These are phyloP conservation scores for Drosophila lacteicornis DNA, from an alignment of 1,140 invertebrate genomes.

Conservation along the genomic window DNA sequence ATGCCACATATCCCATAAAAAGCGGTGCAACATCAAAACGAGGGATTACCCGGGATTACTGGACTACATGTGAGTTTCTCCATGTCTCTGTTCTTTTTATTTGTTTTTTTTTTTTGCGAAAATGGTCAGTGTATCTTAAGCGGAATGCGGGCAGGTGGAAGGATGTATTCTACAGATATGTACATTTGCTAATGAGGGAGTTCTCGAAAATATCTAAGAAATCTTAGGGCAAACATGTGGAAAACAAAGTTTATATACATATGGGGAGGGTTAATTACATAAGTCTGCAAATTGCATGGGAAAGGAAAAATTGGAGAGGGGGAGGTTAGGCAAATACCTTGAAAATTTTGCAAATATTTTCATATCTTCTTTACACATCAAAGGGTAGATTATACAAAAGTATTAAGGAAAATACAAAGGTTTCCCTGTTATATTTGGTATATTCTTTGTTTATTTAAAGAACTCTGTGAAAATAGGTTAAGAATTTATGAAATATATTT, in stretches of 20 bases:
- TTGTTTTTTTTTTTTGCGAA: not conserved
- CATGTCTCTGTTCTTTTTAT: not conserved
- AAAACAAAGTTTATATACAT: not conserved
- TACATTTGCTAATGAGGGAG: slow-evolving; percentile 18
- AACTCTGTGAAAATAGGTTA: too few species aligned
- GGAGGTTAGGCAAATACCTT: not conserved
- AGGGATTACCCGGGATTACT: slow-evolving; percentile 29
- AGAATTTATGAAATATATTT: too few species aligned
- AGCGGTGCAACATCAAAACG: slow-evolving; percentile 46
- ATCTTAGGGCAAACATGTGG: slow-evolving; percentile 5
- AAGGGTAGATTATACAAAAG: not conserved
- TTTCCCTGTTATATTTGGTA: too few species aligned
- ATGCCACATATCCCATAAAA: slow-evolving; percentile 33
- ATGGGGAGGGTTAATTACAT: slow-evolving; percentile 9
- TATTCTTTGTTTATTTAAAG: too few species aligned
- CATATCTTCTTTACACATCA: not conserved
- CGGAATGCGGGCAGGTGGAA: slow-evolving; percentile 35
- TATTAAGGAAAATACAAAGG: too few species aligned
- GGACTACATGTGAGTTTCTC: slow-evolving; percentile 37
- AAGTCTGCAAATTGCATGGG: not conserved
- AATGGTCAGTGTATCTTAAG: slow-evolving; percentile 42
- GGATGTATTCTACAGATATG: slow-evolving; percentile 22
- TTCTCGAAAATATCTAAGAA: slow-evolving; percentile 18
- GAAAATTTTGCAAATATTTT: slow-evolving; percentile 6
- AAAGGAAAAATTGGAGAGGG: not conserved